These are phyloP conservation scores for Gnathonemus longibarbis DNA, from an alignment of 2,113 vertebrate species.

Conservation along the genomic window DNA sequence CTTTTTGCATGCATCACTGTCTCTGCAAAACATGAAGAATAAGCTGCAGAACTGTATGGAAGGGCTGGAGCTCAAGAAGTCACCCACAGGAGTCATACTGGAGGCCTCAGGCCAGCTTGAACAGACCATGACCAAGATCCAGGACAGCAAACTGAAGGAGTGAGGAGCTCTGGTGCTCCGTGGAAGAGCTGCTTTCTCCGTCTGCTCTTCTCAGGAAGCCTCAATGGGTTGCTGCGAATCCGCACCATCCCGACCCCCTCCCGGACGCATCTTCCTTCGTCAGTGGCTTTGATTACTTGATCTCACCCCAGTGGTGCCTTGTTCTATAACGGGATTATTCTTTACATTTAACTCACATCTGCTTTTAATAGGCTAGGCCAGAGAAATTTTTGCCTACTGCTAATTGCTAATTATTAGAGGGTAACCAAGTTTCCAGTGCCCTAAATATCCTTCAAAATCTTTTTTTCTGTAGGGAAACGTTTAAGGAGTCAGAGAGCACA, in stretches of 20 bases:
- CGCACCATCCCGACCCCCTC: not conserved
- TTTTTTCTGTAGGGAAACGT: too few relatives aligned
- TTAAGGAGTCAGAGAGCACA: not conserved
- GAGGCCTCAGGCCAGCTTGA: too few relatives aligned
- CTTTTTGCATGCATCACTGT: too few relatives aligned
- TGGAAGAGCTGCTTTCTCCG: not conserved
- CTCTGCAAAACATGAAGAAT: too few relatives aligned
- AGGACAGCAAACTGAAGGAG: constrained; percentile 65
- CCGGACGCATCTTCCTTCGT: not conserved
- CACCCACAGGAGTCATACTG: too few relatives aligned
- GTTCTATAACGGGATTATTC: not conserved
- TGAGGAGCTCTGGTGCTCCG: constrained; percentile 38
- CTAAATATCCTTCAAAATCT: not conserved
- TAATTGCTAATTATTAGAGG: not conserved
- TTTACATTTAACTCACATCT: not conserved
- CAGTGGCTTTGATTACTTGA: not conserved
- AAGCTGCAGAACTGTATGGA: too few relatives aligned
- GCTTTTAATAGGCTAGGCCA: not conserved
- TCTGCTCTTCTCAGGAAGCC: not conserved
- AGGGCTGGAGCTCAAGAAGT: too few relatives aligned
- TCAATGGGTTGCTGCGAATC: not conserved
- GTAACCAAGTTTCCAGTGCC: not conserved
- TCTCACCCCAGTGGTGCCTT: not conserved
- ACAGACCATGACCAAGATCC: too few relatives aligned
- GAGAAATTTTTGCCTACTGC: not conserved